A percentile compares a stretch with the other conserved stretches of the same genome.
Conservation (phyloP, 2,888 invertebrate species). For the Orthosia gothica region DNA sequence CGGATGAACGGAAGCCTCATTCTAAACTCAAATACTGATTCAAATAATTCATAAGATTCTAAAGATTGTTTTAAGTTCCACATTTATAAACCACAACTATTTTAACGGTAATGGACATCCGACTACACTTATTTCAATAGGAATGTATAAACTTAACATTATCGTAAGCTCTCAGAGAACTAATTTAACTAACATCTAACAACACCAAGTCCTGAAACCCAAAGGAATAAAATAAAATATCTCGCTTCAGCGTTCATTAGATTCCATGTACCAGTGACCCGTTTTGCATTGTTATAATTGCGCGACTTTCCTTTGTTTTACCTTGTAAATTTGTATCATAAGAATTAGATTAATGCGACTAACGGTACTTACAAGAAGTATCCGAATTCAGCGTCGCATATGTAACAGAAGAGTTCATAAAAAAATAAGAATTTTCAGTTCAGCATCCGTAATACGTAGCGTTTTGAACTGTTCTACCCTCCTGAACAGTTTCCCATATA, state of each 20-base stretch:
- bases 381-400: slow-evolving; percentile 31
- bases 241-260: slow-evolving; percentile 36
- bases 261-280: slow-evolving; percentile 42
- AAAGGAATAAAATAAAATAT: slow-evolving; percentile 58
- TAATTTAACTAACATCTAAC: slow-evolving; percentile 62
- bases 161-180: slow-evolving; percentile 72
- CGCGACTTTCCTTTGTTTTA: slow-evolving; percentile 39
- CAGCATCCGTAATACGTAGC: slow-evolving; percentile 6
- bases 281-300: slow-evolving; percentile 49
- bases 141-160: slow-evolving; percentile 87
- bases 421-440: slow-evolving; percentile 1
- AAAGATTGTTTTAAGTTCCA: slow-evolving; percentile 30
- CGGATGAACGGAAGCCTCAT: slow-evolving; percentile 54
- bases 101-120: slow-evolving; percentile 51
- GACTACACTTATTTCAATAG: slow-evolving; percentile 76
- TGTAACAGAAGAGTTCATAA: slow-evolving; percentile 16
- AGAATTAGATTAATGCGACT: slow-evolving; percentile 57
- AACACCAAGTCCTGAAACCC: slow-evolving; percentile 59
- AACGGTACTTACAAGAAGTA: slow-evolving; percentile 27
- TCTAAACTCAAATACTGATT: slow-evolving; percentile 59
- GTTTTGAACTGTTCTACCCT: slow-evolving; percentile 5
- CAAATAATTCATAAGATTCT: slow-evolving; percentile 47
- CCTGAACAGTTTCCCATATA: slow-evolving; percentile 22
- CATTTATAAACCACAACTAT: slow-evolving; percentile 53
- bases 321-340: slow-evolving; percentile 46